Evolutionary conservation across 2,888 invertebrate species (phyloP), one percentile per base, ranked within the genome.

Genomic region (Hypena proboscidalis): DNA sequence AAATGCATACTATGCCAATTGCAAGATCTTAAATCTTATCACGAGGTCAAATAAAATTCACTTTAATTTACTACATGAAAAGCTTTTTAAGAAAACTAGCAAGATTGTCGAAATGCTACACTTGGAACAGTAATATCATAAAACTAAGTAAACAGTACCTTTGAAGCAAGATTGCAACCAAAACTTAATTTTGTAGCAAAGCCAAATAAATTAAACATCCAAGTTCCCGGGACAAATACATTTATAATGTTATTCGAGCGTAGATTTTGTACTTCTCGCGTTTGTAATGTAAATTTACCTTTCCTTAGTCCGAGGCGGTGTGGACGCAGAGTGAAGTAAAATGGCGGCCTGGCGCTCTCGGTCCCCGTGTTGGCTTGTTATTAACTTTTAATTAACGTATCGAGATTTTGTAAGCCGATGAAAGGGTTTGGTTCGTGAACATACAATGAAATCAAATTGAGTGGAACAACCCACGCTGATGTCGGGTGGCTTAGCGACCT

Each of bases 231-330:
- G 67, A 67, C 68, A 72, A 72, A 68, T 70, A 68, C 65, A 59
- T 68, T 72, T 67, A 61, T 63, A 63, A 67, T 71, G 55, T 59
- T 53, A 58, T 56, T 68, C 60, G 67, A 67, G 67, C 59, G 70
- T 65, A 65, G 70, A 75, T 74, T 72, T 74, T 70, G 72, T 73
- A 67, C 77, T 77, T 74, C 70, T 64, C 70, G 76, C 80, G 80
- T 83, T 82, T 83, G 80, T 77, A 70, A 83, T 83, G 83, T 77
- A 81, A 83, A 83, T 83, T 74, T 75, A 76, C 80, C 72, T 77
- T 74, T 73, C 75, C 75, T 82, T 74, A 77, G 73, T 71, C 54
- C 50, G 58, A 61, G 48, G 64, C 54, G 58, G 69, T 67, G 69
- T 69, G 63, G 58, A 54, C 56, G 62, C 69, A 59, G 69, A 70